Base-by-base conservation (phyloP, 1,140 invertebrate species). In the Drosophila punjabiensis region DNA sequence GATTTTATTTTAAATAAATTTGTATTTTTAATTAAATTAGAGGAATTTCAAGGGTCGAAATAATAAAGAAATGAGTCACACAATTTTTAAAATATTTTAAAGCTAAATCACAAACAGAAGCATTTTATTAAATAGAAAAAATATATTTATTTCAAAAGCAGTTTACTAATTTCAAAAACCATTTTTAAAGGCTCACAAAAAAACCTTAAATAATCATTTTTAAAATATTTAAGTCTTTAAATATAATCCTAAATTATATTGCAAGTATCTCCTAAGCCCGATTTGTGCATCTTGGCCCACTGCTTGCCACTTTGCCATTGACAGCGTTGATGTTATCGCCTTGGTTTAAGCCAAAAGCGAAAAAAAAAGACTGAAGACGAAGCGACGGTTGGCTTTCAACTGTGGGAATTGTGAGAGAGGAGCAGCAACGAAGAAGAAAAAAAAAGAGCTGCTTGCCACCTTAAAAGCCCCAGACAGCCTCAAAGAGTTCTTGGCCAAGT, bases 311-410 rank as follows among this genome's bases (percentile, higher is more conserved):
- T 81, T 65, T 63, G 61, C 65, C 74, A 84, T 90, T 90, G 86
- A 81, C 85, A 82, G 86, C 64, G 74, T 79, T 59, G 85, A 88
- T 88, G 81, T 89, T 88, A 88, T 88, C 86, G 86, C 81, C 81
- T 85, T 88, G 78, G 74, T 74, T 75, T 47, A 28, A 73, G 66
- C 81, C 67, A 82, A 74, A 68, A 48, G 24, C 55, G 14, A 74
- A 60, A 41, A 70, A 53, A 53, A 24, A 13, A 53, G 52, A 41
- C 68, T 39, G 30, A 74, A 61, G 70, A 61, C 45, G 67, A 50
- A 41, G 45, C 53, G 33, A 35, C 70, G 53, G 68, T 55, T 67
- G 85, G 64, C 81, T 84, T 58, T 84, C 81, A 71, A 81, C 78
- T 80, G 81, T 89, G 85, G 85, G 85, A 89, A 89, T 63, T 79